Evolutionary conservation across 2,113 vertebrate species (phyloP).

Genomic region (Anoura caudifer): DNA sequence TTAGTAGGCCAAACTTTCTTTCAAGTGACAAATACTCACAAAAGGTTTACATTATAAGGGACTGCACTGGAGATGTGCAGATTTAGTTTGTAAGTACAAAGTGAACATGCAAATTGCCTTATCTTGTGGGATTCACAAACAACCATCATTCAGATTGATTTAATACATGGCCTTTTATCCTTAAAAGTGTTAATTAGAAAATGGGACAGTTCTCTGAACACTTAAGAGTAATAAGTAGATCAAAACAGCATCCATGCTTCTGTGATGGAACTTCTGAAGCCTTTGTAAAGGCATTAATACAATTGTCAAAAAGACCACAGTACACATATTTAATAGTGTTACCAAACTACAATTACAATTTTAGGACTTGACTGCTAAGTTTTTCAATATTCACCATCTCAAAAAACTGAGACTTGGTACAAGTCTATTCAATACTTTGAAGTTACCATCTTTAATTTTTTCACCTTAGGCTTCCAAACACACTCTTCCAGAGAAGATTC

Average conservation of each 20-base stretch:
- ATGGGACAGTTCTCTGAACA: conserved; percentile 92
- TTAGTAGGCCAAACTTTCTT: conserved; percentile 87
- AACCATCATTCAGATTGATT: conserved; percentile 99
- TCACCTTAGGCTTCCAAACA: background rate
- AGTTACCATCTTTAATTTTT: conserved; percentile 33
- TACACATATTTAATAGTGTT: conserved; percentile 87
- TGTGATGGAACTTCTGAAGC: conserved; percentile 88
- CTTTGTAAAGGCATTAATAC: conserved; percentile 89
- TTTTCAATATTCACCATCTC: conserved; percentile 76
- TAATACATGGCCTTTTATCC: conserved; percentile 99
- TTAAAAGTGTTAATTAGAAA: conserved; percentile 99
- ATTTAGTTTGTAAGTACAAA: conserved; percentile 99
- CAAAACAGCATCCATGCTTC: conserved; percentile 88
- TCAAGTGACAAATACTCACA: conserved; percentile 89
- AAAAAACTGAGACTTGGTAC: conserved; percentile 57
- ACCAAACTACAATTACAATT: conserved; percentile 87
- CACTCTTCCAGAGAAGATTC: conserved; percentile 22
- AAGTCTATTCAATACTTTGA: conserved; percentile 40
- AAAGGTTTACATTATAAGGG: conserved; percentile 95
- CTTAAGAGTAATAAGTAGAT: conserved; percentile 92
- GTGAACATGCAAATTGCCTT: conserved; percentile 99
- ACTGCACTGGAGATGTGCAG: conserved; percentile 92
- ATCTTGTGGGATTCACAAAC: conserved; percentile 99
- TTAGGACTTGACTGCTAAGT: conserved; percentile 81
- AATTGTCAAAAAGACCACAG: conserved; percentile 89